A percentile compares a stretch with the other conserved stretches of the same genome.
phyloP scores from a whole-genome alignment of 2,113 vertebrate genomes.

The Rhinolophus ferrumequinum region DNA sequence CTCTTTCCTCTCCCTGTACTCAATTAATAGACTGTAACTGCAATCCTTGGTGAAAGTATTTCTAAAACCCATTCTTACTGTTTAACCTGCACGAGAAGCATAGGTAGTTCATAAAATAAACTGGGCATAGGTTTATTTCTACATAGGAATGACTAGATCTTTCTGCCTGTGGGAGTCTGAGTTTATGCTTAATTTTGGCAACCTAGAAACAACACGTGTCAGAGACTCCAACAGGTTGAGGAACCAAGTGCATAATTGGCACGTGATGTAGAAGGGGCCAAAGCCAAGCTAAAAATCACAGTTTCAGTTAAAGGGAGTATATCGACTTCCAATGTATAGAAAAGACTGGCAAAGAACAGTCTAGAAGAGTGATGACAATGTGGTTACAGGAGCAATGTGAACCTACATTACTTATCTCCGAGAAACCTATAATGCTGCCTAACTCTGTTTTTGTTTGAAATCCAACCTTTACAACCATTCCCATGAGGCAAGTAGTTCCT shows the following conservation, averaged over 20 bases:
- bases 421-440: background rate
- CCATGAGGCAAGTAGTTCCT: background rate
- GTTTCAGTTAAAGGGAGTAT: constrained; percentile 20
- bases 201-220: background rate
- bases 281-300: background rate
- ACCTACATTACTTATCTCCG: background rate
- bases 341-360: constrained; percentile 10
- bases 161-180: background rate
- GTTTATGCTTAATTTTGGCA: constrained; percentile 36
- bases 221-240: background rate
- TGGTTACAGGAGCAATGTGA: background rate
- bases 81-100: constrained; percentile 37
- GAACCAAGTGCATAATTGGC: background rate
- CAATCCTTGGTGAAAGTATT: background rate
- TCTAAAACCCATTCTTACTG: constrained; percentile 25
- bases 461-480: background rate
- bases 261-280: background rate
- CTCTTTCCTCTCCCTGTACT: background rate
- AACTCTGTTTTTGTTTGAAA: background rate
- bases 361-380: background rate
- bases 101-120: background rate
- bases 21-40: background rate
- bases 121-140: constrained; percentile 38
- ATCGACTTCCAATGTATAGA: background rate
- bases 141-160: background rate